A percentile compares a stretch with the other conserved stretches of the same genome.
Conservation (phyloP, 2,888 invertebrate species). For the Megamerina dolium region DNA sequence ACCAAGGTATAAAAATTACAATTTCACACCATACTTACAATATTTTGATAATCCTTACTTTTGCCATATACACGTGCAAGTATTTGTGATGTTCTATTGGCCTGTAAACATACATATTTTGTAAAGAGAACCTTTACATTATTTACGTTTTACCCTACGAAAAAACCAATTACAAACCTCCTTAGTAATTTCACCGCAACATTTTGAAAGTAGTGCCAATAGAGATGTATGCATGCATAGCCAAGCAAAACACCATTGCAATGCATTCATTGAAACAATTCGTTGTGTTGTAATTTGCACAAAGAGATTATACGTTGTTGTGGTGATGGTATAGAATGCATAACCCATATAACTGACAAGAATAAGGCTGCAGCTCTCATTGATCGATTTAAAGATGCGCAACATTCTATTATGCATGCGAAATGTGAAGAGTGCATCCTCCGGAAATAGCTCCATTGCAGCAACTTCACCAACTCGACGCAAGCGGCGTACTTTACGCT, state of each 20-base stretch:
- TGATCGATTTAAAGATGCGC: slow-evolving; percentile 37
- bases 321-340: slow-evolving; percentile 43
- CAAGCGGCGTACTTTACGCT: slow-evolving; percentile 12
- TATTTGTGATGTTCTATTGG: slow-evolving; percentile 42
- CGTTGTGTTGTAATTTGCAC: slow-evolving; percentile 38
- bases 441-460: slow-evolving; percentile 32
- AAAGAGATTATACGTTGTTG: slow-evolving; percentile 43
- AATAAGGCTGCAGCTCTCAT: slow-evolving; percentile 40
- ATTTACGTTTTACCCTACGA: neutral
- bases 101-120: slow-evolving; percentile 28
- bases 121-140: neutral
- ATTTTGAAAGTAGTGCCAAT: slow-evolving; percentile 32
- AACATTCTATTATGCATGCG: slow-evolving; percentile 41
- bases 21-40: slow-evolving; percentile 32
- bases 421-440: slow-evolving; percentile 39
- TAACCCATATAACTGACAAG: slow-evolving; percentile 42
- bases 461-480: slow-evolving; percentile 3
- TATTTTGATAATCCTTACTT: slow-evolving; percentile 42
- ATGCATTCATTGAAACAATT: slow-evolving; percentile 27
- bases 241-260: slow-evolving; percentile 37
- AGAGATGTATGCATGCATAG: slow-evolving; percentile 32
- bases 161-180: slow-evolving; percentile 28
- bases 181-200: slow-evolving; percentile 36
- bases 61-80: slow-evolving; percentile 42
- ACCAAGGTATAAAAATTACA: too few relatives aligned